Conservation (phyloP, 2,113 vertebrate species). For the Tragelaphus scriptus region DNA sequence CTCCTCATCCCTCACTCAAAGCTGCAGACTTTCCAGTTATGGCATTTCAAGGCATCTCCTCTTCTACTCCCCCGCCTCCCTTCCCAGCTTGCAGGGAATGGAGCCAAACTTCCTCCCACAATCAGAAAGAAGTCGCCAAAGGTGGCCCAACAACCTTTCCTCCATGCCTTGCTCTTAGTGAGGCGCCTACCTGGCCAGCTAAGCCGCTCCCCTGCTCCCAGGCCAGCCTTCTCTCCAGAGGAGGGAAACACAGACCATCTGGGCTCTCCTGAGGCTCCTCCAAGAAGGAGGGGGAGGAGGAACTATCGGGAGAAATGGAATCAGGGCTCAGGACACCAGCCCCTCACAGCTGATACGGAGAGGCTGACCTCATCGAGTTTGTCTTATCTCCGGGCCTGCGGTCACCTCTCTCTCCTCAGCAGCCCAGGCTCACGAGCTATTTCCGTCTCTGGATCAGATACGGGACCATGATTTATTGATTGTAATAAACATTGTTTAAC, state of each 20-base stretch:
- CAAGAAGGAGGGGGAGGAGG: neutral
- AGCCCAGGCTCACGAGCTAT: neutral
- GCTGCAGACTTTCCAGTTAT: fast-evolving
- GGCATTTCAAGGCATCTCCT: neutral
- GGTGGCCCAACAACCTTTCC: fast-evolving
- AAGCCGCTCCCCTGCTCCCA: neutral
- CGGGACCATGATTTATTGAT: conserved; percentile 52
- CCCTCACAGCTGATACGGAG: neutral
- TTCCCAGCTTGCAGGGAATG: neutral
- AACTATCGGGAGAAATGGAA: neutral
- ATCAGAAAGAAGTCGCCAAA: neutral
- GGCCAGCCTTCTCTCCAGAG: neutral
- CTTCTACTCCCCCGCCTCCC: neutral
- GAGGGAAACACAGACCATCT: neutral
- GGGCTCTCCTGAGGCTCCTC: neutral
- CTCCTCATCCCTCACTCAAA: too few relatives aligned
- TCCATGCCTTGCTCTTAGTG: too few relatives aligned
- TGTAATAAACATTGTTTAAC: conserved; percentile 53
- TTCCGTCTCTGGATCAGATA: conserved; percentile 45
- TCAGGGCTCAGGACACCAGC: neutral
- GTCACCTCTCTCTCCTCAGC: neutral
- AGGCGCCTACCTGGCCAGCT: neutral
- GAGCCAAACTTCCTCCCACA: neutral
- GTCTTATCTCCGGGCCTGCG: neutral
- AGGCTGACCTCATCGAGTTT: neutral